phyloP scores from a whole-genome alignment of 2,888 invertebrate species.

The Poecilobothrus nobilitatus region DNA sequence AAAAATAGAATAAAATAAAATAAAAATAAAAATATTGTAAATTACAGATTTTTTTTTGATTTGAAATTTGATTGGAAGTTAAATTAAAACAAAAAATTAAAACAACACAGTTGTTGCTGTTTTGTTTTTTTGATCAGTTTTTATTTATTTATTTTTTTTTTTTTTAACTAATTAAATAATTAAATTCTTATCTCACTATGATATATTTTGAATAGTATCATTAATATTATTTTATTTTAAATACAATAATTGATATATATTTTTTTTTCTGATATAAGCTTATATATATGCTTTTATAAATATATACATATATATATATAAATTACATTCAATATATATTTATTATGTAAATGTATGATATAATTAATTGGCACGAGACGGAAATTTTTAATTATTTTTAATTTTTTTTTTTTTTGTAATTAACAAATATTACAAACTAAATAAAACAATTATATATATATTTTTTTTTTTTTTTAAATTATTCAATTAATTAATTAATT shows the following conservation, averaged over 20 bases:
- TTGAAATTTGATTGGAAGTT: no score
- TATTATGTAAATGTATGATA: background rate
- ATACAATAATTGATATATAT: background rate
- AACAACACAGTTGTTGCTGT: no score
- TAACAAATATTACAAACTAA: constrained; percentile 3
- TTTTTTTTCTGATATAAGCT: background rate
- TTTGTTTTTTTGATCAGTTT: background rate
- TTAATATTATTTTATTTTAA: background rate
- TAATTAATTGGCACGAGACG: constrained; percentile 4
- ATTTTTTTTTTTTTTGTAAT: background rate
- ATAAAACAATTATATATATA: background rate
- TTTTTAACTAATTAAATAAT: background rate
- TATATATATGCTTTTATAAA: background rate
- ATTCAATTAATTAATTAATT: background rate
- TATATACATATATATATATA: background rate
- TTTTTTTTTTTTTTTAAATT: background rate
- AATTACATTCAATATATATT: background rate
- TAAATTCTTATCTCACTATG: background rate
- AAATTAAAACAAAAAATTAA: no score
- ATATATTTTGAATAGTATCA: background rate
- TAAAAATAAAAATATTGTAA: no score
- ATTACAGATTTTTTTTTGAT: no score
- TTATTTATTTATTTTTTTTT: background rate
- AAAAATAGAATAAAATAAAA: no score
- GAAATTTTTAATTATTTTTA: background rate